Percentiles rank a stretch among this genome's conserved stretches.
These are phyloP conservation scores for Penelope pileata DNA, from an alignment of 2,113 vertebrate genomes.

Conservation along the genomic window DNA sequence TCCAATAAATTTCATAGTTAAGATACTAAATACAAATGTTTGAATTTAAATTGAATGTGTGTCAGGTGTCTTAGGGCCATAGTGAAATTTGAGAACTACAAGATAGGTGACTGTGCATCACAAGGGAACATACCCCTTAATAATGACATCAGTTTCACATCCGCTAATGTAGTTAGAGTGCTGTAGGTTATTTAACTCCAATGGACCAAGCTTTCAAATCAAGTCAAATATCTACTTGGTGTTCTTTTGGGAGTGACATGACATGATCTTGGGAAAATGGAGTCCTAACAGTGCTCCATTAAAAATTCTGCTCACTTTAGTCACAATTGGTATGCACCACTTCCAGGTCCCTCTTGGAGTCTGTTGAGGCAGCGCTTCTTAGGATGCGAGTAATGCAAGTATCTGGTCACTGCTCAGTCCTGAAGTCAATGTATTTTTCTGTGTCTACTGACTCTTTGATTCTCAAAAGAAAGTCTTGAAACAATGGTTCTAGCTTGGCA, in stretches of 20 bases:
- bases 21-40: not conserved
- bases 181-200: conserved; percentile 17
- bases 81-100: not conserved
- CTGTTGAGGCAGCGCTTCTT: not conserved
- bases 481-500: not conserved
- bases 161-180: not conserved
- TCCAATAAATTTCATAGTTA: not conserved
- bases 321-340: not conserved
- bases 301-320: not conserved
- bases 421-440: not conserved
- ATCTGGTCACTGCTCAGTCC: not conserved
- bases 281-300: not conserved
- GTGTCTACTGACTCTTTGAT: not conserved
- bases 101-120: not conserved
- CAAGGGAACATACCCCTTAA: not conserved
- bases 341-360: not conserved
- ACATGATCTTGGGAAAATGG: not conserved
- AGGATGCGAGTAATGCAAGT: not conserved
- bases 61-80: not conserved
- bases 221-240: not conserved
- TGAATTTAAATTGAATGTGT: not conserved
- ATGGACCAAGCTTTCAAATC: conserved; percentile 30
- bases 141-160: conserved; percentile 37
- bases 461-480: not conserved
- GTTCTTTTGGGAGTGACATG: not conserved